Base-by-base conservation (phyloP, 2,113 vertebrate genomes). In the Narcine bancroftii region DNA sequence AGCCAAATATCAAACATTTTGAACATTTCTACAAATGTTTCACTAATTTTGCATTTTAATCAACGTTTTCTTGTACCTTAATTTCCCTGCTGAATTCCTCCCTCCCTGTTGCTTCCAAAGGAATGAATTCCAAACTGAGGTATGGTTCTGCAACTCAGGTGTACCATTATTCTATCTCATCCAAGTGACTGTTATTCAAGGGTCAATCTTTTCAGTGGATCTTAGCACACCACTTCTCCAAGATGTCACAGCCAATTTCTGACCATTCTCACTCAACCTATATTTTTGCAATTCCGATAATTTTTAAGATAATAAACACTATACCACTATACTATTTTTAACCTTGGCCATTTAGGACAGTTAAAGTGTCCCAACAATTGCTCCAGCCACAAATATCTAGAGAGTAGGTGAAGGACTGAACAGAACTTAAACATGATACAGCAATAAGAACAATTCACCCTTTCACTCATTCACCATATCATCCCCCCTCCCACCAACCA, bases 161-260 rank as follows among this genome's bases (percentile, higher is more conserved):
- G 53, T 36, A 87, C 13, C 3, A 69, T n/a, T 87, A 33, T 36
- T n/a, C 29, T 85, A 85, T 33, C 50, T 85, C 47, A 56, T 56
- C 26, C 50, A 85, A 85, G 77, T 85, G 79, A 29, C 29, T 26
- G 17, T 85, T 85, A 81, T 83, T 83, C 47, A 47, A 53, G 79
- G 15, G 17, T 87, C 3, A 60, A 39, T 63, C 17, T 60, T 15
- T 13, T 75, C n/a, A 39, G 72, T 39, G n/a, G 15, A 17, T 2
- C 2, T 53, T 1, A 9, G 53, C 17, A 87, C 29, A 17, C 81
- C 60, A 87, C 33, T 19, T n/a, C 50, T 56, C 15, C 53, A 36
- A 83, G 39, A n/a, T 53, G 53, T 87, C 81, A 60, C 53, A 60
- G 81, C 53, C 81, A 87, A 87, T 63, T 85, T 47, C 42, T 47